Base-by-base conservation (phyloP, 2,113 vertebrate species). In the Egretta garzetta region DNA sequence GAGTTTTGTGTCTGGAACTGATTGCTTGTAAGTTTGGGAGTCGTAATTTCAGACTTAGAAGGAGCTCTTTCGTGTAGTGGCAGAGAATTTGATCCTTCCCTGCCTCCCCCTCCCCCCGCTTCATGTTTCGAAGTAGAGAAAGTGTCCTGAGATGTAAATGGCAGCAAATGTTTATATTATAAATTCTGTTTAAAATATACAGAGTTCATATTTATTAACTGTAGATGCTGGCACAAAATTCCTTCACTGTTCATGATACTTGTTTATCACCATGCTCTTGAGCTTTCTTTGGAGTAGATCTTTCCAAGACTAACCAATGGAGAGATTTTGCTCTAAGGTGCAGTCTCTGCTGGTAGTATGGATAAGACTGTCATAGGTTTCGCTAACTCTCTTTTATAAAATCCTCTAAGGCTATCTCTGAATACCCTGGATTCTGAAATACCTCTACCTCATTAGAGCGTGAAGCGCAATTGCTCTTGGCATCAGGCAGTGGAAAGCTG, bases 61-160 rank as follows among this genome's bases (percentile, higher is more conserved):
- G 18, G 24, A 84, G 10, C 4, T 53, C 4, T 13, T 30, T 14
- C 39, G 3, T 43, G 5, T 3, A 30, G 28, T 62, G 24, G 32
- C 16, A 80, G 30, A 30, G 23, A 75, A 43, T 63, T 68, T 82
- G 7, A 18, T 89, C 41, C 41, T 41, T 41, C 41, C 41, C 41
- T 39, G 12, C 4, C 6, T 1, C 0, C 1, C 4, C 3, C 8
- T 6, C 8, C 23, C 33, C 6, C 10, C 1, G 2, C 33, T 68
- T 33, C 7, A 2, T 6, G 10, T n/a, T 93, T 88, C 26, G 76
- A 15, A 2, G 5, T 37, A 22, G 13, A 58, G 14, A 53, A 24
- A 9, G 5, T 52, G 14, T 62, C 33, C 55, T 28, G 20, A 39
- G 53, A 10, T 13, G 37, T 3, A 67, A 86, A 10, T 8, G 13